A percentile compares a stretch with the other conserved stretches of the same genome.
Evolutionary conservation across 2,797 vertebrate species (phyloP).

Genomic region (Paramormyrops hopkinsi): DNA sequence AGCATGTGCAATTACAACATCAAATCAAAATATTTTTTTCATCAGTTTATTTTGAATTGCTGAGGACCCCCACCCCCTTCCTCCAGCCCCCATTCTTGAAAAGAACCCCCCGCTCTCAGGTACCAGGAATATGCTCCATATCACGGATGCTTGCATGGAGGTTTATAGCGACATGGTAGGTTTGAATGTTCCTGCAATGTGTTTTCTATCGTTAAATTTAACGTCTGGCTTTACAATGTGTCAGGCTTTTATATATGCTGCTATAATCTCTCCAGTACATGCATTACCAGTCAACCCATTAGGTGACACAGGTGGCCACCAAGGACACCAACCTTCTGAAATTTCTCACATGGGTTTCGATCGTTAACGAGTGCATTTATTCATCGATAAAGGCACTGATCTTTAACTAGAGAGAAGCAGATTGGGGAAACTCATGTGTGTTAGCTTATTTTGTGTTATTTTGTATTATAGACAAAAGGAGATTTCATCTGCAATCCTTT

Average conservation of each 20-base stretch:
- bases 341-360: not conserved
- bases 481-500: not conserved
- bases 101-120: not conserved
- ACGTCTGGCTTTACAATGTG: not conserved
- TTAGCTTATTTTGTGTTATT: not conserved
- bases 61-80: too few species aligned
- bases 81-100: too few species aligned
- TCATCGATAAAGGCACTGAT: too few species aligned
- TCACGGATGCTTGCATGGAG: constrained; percentile 19
- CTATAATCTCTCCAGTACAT: not conserved
- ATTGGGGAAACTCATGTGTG: not conserved
- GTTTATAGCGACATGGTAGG: not conserved
- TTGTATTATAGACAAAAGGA: not conserved
- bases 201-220: not conserved
- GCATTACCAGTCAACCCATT: not conserved
- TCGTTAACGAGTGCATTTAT: too few species aligned
- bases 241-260: not conserved
- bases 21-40: not conserved
- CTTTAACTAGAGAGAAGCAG: too few species aligned
- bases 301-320: not conserved
- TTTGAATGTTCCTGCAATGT: not conserved
- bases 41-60: not conserved
- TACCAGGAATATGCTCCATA: not conserved
- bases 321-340: not conserved
- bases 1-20: not conserved